Conservation (phyloP, 35 echinoderm and acorn worm genomes). For the Ophiothrix spiculata region DNA sequence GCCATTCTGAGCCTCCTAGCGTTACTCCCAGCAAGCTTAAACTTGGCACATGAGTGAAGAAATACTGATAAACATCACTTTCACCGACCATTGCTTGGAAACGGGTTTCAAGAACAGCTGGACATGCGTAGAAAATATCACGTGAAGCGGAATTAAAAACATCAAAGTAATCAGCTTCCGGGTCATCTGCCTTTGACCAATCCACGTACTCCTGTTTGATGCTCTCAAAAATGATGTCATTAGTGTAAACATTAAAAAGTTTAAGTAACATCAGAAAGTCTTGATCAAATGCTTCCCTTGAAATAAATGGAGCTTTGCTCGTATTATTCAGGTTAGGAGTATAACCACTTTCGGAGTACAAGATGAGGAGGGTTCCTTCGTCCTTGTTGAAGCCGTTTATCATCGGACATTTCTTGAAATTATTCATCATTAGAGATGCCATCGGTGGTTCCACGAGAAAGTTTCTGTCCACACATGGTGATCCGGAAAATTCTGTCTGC, state of each 20-base stretch:
- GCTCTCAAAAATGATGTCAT: conserved; percentile 18
- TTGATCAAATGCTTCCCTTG: too few relatives aligned
- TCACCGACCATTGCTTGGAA: conserved; percentile 25
- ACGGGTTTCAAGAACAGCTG: conserved; percentile 42
- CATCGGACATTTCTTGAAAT: too few relatives aligned
- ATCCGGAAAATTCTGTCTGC: too few relatives aligned
- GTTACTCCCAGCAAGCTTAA: neutral
- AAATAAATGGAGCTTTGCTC: too few relatives aligned
- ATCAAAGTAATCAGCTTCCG: conserved; percentile 36
- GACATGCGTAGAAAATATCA: conserved; percentile 58
- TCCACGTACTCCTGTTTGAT: conserved; percentile 59
- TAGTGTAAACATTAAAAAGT: neutral
- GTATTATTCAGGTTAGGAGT: too few relatives aligned
- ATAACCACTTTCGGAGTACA: too few relatives aligned
- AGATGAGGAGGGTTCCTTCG: too few relatives aligned
- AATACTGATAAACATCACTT: neutral
- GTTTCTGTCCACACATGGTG: too few relatives aligned
- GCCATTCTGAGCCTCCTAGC: conserved; percentile 41
- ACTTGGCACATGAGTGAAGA: conserved; percentile 2
- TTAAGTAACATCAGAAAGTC: too few relatives aligned
- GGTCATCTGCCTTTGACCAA: conserved; percentile 60
- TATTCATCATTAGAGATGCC: too few relatives aligned
- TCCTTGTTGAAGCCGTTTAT: too few relatives aligned
- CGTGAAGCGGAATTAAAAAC: conserved; percentile 4
- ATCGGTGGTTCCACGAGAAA: too few relatives aligned